Percentiles rank a stretch among this genome's conserved stretches.
phyloP scores from a whole-genome alignment of 1,140 invertebrate genomes.

The Magallana gigas region DNA sequence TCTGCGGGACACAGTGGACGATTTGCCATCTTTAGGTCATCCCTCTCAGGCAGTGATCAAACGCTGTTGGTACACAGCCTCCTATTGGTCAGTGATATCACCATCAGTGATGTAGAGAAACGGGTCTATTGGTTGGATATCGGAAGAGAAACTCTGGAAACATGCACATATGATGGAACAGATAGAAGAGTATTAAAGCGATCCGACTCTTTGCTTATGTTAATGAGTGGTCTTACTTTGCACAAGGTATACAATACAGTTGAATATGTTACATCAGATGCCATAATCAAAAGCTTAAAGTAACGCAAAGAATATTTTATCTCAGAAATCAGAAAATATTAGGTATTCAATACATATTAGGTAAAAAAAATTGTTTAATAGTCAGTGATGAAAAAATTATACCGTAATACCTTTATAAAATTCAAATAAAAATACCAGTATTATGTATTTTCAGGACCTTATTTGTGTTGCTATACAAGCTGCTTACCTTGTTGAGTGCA shows the following conservation, averaged over 20 bases:
- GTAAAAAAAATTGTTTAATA: too few species aligned
- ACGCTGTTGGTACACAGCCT: background rate
- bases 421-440: too few species aligned
- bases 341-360: too few species aligned
- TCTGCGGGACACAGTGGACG: slow-evolving; percentile 93
- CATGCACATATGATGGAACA: slow-evolving; percentile 28
- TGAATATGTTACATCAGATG: too few species aligned
- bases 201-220: background rate
- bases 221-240: slow-evolving; percentile 35
- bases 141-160: slow-evolving; percentile 37
- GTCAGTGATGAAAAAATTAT: too few species aligned
- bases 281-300: too few species aligned
- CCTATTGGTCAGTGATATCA: slow-evolving; percentile 32
- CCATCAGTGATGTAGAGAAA: background rate
- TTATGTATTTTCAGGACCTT: background rate
- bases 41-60: slow-evolving; percentile 90
- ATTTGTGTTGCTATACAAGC: background rate
- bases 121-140: slow-evolving; percentile 46
- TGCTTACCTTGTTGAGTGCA: slow-evolving; percentile 4
- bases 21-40: slow-evolving; percentile 90
- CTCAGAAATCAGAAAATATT: too few species aligned
- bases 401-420: too few species aligned
- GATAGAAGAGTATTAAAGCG: slow-evolving; percentile 38
- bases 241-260: slow-evolving; percentile 1
- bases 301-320: too few species aligned